Conservation (phyloP, 2,888 invertebrate genomes). For the Cyaniris semiargus region DNA sequence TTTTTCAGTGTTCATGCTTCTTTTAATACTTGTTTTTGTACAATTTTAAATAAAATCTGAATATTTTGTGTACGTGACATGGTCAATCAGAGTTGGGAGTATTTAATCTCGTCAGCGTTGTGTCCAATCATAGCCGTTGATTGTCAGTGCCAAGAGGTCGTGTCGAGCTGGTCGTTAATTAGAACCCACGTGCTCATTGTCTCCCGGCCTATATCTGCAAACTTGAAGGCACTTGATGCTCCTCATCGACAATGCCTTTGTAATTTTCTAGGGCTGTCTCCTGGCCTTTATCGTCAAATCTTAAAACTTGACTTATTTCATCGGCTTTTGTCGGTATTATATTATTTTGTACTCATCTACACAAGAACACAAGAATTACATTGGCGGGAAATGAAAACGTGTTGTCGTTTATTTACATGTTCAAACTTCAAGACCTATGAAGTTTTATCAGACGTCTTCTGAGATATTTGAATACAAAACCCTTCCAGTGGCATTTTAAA, state of each 20-base stretch:
- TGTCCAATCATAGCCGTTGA: constrained; percentile 71
- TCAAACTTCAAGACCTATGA: too few species aligned
- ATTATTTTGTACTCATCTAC: too few species aligned
- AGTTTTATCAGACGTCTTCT: too few species aligned
- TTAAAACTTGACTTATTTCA: not conserved
- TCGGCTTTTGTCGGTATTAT: too few species aligned
- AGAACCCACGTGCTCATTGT: constrained; percentile 60
- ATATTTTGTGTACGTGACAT: not conserved
- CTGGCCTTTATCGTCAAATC: not conserved
- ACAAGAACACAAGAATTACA: too few species aligned
- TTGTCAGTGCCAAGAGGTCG: constrained; percentile 73
- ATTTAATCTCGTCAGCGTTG: constrained; percentile 49
- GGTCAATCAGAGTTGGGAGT: constrained; percentile 21
- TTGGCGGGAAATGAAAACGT: too few species aligned
- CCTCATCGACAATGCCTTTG: not conserved
- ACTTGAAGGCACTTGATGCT: constrained; percentile 36
- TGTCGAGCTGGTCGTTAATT: constrained; percentile 70
- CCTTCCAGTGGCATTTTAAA: not conserved
- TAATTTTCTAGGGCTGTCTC: constrained; percentile 4
- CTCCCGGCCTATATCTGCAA: constrained; percentile 38
- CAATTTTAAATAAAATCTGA: not conserved
- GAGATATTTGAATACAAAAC: not conserved
- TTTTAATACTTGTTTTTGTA: not conserved
- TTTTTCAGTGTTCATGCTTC: not conserved
- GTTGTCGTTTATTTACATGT: too few species aligned